These are phyloP conservation scores for Drosophila truncata DNA, from an alignment of 1,140 invertebrate genomes.

Conservation along the genomic window DNA sequence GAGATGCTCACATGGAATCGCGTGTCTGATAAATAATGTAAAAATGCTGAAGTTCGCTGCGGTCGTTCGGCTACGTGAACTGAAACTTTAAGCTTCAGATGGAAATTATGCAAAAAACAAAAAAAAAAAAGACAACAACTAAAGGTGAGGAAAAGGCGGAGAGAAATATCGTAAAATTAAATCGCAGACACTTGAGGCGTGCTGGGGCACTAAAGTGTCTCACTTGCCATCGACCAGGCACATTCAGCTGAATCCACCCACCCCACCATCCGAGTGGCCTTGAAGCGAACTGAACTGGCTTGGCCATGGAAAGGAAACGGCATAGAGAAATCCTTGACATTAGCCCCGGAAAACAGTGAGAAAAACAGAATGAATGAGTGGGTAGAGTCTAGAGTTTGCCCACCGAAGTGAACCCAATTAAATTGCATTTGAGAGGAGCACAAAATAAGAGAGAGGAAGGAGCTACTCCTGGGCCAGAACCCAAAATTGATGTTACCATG, in stretches of 20 bases:
- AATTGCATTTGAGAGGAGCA: conserved; percentile 48
- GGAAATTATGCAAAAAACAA: conserved; percentile 34
- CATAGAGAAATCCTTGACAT: conserved; percentile 43
- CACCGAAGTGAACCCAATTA: conserved; percentile 68
- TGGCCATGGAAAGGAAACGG: conserved; percentile 10
- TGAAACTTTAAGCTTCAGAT: conserved; percentile 35
- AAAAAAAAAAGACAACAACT: not conserved
- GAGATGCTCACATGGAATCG: conserved; percentile 42
- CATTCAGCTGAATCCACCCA: not conserved
- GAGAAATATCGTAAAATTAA: conserved; percentile 45
- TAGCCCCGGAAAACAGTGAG: conserved; percentile 21
- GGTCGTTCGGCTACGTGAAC: conserved; percentile 35
- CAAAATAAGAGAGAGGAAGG: not conserved
- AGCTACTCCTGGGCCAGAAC: not conserved
- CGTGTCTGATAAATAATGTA: conserved; percentile 54
- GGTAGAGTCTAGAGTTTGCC: not conserved
- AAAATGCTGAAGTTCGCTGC: conserved; percentile 39
- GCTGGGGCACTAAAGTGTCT: conserved; percentile 42
- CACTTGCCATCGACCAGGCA: conserved; percentile 16
- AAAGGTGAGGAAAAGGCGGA: conserved; percentile 18
- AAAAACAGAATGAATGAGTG: conserved; percentile 22
- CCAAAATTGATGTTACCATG: conserved; percentile 65
- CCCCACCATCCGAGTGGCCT: conserved; percentile 11
- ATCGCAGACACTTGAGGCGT: conserved; percentile 37
- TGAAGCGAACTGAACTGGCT: conserved; percentile 18